Conservation (phyloP, 23 tunicate genomes). For the Botrylloides violaceus region DNA sequence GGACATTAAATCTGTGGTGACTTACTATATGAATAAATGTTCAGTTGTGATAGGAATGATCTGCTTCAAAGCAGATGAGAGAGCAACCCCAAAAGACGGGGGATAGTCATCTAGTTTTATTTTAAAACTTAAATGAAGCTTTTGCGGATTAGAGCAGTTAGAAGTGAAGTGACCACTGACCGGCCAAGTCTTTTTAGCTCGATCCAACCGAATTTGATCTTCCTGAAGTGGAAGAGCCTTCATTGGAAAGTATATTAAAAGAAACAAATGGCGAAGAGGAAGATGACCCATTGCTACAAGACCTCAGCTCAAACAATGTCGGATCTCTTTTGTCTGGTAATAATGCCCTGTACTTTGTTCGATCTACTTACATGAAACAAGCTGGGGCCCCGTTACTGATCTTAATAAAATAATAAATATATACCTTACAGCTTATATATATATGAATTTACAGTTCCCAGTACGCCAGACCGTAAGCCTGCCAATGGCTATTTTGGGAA, state of each 20-base stretch:
- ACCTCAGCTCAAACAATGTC: background rate
- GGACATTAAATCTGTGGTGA: too few species aligned
- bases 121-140: too few species aligned
- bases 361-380: too few species aligned
- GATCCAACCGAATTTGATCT: constrained; percentile 76
- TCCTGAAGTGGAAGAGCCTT: constrained; percentile 72
- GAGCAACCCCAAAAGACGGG: too few species aligned
- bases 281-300: background rate
- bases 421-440: background rate
- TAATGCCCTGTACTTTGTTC: too few species aligned
- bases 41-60: too few species aligned
- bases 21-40: too few species aligned
- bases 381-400: too few species aligned
- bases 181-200: constrained; percentile 20
- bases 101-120: too few species aligned
- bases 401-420: too few species aligned
- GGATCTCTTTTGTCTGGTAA: background rate
- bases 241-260: constrained; percentile 74
- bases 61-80: too few species aligned
- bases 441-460: background rate
- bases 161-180: background rate
- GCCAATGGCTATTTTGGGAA: constrained; percentile 6
- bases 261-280: constrained; percentile 7
- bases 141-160: too few species aligned
- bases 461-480: background rate